Evolutionary conservation across 2,888 invertebrate genomes (phyloP).

Genomic region (Cenopis cana): DNA sequence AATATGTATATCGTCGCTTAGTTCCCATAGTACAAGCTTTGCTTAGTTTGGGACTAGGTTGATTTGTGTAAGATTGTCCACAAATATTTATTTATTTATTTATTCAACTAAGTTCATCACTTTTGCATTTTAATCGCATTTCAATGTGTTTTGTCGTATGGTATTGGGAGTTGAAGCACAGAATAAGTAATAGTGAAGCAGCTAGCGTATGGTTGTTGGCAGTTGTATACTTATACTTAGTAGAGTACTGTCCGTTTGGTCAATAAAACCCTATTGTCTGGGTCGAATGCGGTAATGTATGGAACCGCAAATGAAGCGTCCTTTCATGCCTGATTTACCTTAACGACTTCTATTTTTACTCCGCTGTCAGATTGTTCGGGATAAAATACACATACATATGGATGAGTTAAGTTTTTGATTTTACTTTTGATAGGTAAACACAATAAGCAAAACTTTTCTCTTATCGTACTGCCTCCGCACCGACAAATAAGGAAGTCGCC

Average conservation of each 20-base stretch:
- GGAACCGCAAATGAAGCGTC: constrained; percentile 48
- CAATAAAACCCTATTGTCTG: constrained; percentile 51
- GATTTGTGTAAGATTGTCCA: no score
- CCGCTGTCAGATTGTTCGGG: not conserved
- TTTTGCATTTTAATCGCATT: no score
- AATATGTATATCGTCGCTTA: no score
- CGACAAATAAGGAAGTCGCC: no score
- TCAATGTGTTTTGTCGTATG: no score
- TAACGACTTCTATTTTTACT: constrained; percentile 33
- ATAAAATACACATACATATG: not conserved
- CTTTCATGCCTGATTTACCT: constrained; percentile 42
- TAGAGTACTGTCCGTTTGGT: constrained; percentile 31
- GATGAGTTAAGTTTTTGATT: not conserved
- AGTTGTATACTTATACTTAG: not conserved
- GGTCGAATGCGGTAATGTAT: constrained; percentile 47
- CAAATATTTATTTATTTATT: no score
- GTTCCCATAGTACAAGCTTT: no score
- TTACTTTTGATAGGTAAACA: not conserved
- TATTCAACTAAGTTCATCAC: no score
- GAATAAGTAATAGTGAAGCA: no score
- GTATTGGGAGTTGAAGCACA: not conserved
- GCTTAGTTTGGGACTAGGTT: no score
- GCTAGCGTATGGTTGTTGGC: not conserved
- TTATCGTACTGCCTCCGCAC: no score
- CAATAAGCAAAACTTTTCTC: no score